Conservation (phyloP, 2,888 invertebrate species). For the Apamea anceps region DNA sequence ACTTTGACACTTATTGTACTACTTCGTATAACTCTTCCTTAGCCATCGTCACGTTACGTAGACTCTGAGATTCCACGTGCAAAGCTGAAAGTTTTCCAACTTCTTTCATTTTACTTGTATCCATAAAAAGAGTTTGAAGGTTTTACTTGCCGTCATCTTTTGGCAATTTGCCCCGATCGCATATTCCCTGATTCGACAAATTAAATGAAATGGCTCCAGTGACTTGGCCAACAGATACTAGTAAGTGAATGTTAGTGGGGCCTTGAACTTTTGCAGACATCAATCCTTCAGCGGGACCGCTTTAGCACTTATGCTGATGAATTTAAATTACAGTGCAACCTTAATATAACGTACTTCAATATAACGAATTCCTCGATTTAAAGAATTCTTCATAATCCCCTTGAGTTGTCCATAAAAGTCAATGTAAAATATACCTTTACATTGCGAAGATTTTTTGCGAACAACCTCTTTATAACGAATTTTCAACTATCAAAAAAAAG, state of each 20-base stretch:
- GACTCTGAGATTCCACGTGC: not conserved
- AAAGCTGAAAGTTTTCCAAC: not conserved
- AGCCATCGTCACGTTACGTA: not conserved
- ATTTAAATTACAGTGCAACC: not conserved
- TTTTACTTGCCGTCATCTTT: constrained; percentile 40
- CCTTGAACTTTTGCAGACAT: constrained; percentile 48
- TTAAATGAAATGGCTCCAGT: constrained; percentile 37
- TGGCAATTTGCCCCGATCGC: constrained; percentile 42
- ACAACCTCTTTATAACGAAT: too few species aligned
- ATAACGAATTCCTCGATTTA: too few species aligned
- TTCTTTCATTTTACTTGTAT: constrained; percentile 9
- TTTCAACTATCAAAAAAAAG: too few species aligned
- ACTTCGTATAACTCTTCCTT: not conserved
- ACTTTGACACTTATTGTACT: not conserved
- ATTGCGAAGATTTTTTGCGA: too few species aligned
- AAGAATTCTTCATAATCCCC: too few species aligned
- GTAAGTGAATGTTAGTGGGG: constrained; percentile 17
- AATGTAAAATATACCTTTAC: too few species aligned
- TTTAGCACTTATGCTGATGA: constrained; percentile 37
- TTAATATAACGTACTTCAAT: too few species aligned
- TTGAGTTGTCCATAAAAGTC: too few species aligned
- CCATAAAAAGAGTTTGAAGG: not conserved
- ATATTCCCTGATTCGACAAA: constrained; percentile 25
- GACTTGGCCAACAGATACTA: constrained; percentile 44
- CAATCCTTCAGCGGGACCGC: constrained; percentile 20